Evolutionary conservation across 2,888 invertebrate genomes (phyloP).

Genomic region (Plemyria rubiginata): DNA sequence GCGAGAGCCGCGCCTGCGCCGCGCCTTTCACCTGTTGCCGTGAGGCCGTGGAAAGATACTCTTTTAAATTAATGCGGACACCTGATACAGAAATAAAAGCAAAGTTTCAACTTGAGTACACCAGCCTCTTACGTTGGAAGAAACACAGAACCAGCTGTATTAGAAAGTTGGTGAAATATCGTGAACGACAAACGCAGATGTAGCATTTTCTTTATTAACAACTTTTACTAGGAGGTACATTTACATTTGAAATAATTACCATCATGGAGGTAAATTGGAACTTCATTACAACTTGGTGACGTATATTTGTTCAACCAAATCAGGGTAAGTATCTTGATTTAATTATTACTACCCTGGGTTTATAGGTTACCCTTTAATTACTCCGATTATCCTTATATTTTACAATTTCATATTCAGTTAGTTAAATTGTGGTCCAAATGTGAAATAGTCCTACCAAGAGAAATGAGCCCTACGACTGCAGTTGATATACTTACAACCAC

Average conservation of each 20-base stretch:
- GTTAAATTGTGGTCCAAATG: background rate
- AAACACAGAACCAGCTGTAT: slow-evolving; percentile 30
- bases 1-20: slow-evolving; percentile 78
- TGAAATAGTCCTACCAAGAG: background rate
- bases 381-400: background rate
- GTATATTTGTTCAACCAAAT: background rate
- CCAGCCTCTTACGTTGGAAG: slow-evolving; percentile 38
- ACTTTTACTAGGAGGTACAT: too few species aligned
- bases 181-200: slow-evolving; percentile 8
- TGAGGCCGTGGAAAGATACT: slow-evolving; percentile 81
- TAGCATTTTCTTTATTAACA: slow-evolving; percentile 1
- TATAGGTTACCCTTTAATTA: background rate
- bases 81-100: slow-evolving; percentile 78
- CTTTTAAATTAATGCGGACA: slow-evolving; percentile 80
- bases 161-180: slow-evolving; percentile 36
- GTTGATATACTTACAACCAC: background rate
- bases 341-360: background rate
- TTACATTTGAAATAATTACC: too few species aligned
- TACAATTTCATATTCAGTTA: background rate
- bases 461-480: background rate
- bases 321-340: background rate
- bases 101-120: slow-evolving; percentile 55
- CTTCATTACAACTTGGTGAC: background rate
- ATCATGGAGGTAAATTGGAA: too few species aligned
- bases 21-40: slow-evolving; percentile 79